These are phyloP conservation scores for Cylas formicarius DNA, from an alignment of 1,140 invertebrate species.

Conservation along the genomic window DNA sequence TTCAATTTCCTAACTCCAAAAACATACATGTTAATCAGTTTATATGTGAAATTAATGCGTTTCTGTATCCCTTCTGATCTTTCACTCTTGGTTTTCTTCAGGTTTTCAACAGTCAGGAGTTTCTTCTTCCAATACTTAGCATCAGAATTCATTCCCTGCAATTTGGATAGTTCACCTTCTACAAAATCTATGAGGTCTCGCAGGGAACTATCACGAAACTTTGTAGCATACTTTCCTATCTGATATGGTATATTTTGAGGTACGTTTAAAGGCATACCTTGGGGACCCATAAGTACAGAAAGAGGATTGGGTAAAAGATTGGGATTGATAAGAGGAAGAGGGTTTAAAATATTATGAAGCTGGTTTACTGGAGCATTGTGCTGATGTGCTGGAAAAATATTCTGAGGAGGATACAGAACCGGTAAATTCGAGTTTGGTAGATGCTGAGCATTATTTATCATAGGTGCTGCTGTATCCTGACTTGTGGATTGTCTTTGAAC, in stretches of 20 bases:
- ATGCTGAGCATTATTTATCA: not conserved
- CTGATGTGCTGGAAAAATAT: not conserved
- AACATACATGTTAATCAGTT: conserved; percentile 21
- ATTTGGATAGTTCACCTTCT: conserved; percentile 13
- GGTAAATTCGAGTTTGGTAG: not conserved
- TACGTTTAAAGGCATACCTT: not conserved
- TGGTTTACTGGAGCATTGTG: not conserved
- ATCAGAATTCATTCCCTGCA: conserved; percentile 4
- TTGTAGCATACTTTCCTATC: conserved; percentile 4
- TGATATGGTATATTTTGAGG: conserved; percentile 1
- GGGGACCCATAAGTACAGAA: not conserved
- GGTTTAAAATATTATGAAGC: too few relatives aligned
- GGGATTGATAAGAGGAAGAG: too few relatives aligned
- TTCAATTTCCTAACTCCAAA: conserved; percentile 14
- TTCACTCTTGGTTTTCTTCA: conserved; percentile 5
- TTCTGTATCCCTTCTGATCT: conserved; percentile 2
- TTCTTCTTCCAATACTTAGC: conserved; percentile 14
- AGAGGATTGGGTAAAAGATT: not conserved
- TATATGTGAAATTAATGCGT: conserved; percentile 15
- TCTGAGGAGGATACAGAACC: not conserved
- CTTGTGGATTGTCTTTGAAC: not conserved
- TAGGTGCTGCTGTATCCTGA: not conserved
- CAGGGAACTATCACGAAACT: conserved; percentile 4
- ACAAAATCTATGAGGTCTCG: conserved; percentile 16
- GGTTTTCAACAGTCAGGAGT: conserved; percentile 10